Evolutionary conservation across 2,113 vertebrate species (phyloP).

Genomic region (Malaclemys terrapin): DNA sequence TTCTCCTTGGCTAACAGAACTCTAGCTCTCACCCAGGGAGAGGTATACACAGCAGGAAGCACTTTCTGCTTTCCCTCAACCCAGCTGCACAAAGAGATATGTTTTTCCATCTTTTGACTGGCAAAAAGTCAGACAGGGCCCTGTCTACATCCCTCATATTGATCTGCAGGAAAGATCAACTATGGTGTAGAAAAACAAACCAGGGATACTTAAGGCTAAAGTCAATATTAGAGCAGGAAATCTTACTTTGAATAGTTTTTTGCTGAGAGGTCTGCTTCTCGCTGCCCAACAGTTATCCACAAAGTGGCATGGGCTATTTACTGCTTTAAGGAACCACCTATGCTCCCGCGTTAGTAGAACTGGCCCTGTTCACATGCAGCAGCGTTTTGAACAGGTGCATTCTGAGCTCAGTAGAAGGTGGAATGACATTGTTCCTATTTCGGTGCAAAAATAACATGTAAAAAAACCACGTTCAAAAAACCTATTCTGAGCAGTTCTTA

Average conservation of each 20-base stretch:
- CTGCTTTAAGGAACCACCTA: neutral
- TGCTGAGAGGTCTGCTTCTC: neutral
- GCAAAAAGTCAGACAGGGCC: neutral
- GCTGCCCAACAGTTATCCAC: neutral
- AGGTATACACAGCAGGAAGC: neutral
- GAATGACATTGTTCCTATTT: neutral
- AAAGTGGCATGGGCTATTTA: neutral
- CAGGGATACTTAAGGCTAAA: slow-evolving; percentile 35
- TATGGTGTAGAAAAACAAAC: slow-evolving; percentile 38
- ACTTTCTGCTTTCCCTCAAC: neutral
- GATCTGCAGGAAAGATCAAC: slow-evolving; percentile 9
- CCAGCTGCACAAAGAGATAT: no score
- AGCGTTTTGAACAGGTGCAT: neutral
- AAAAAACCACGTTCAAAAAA: neutral
- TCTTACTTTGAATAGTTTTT: neutral
- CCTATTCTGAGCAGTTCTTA: accelerated
- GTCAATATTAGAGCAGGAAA: slow-evolving; percentile 57
- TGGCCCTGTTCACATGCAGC: neutral
- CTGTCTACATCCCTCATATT: neutral
- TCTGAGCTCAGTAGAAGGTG: neutral
- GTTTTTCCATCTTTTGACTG: neutral
- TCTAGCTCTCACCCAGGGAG: slow-evolving; percentile 4
- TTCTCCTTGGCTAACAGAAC: neutral
- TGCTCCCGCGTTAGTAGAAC: neutral
- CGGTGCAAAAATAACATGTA: neutral